Evolutionary conservation across 2,113 vertebrate species (phyloP).

Genomic region (Rallus limicola): DNA sequence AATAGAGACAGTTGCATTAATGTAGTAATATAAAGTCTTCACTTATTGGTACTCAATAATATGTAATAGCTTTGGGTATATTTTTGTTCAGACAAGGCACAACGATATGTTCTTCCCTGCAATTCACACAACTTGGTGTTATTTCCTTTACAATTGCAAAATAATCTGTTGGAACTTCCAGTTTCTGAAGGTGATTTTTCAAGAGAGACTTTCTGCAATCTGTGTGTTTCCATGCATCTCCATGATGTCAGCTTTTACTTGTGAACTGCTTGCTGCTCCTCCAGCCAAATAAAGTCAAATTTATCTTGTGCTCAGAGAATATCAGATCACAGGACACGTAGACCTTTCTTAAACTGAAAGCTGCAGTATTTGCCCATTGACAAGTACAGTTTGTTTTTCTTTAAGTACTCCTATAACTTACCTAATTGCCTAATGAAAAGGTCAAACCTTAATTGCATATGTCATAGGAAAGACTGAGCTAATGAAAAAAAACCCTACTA

Average conservation of each 20-base stretch:
- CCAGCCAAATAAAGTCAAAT: neutral
- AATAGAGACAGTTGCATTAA: neutral
- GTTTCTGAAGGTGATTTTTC: neutral
- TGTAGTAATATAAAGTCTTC: neutral
- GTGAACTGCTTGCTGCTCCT: neutral
- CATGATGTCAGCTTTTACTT: neutral
- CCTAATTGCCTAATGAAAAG: neutral
- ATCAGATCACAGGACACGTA: neutral
- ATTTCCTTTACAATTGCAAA: neutral
- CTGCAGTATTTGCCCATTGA: neutral
- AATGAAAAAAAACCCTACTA: neutral
- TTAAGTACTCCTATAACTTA: neutral
- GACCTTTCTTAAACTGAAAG: neutral
- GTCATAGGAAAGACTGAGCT: neutral
- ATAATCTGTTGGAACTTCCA: neutral
- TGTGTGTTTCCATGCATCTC: fast-evolving
- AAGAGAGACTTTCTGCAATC: neutral
- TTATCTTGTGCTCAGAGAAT: neutral
- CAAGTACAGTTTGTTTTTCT: neutral
- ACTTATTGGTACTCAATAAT: neutral
- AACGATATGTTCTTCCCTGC: neutral
- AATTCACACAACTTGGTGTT: neutral
- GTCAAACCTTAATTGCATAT: neutral
- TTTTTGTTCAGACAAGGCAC: neutral
- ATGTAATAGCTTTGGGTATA: neutral